Conservation (phyloP, 2,797 vertebrate species). For the Scarus forsteni region DNA sequence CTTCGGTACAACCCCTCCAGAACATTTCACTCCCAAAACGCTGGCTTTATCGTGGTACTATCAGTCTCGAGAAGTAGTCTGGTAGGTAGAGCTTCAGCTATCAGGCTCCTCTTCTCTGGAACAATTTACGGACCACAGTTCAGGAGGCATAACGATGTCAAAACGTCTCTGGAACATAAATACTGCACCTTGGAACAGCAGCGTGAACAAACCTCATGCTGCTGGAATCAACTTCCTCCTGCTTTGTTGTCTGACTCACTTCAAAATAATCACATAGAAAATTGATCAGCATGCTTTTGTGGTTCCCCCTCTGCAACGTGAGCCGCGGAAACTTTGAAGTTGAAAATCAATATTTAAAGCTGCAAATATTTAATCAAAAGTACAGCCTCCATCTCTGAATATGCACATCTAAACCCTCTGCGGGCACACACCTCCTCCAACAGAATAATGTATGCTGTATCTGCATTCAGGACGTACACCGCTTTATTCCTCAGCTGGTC, state of each 20-base stretch:
- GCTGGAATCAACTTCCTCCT: background rate
- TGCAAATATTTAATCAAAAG: conserved; percentile 27
- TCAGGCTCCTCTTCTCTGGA: no score
- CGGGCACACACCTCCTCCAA: background rate
- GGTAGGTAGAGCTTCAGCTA: no score
- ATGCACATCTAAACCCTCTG: conserved; percentile 1
- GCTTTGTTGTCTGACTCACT: background rate
- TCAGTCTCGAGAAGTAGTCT: no score
- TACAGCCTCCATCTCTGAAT: conserved; percentile 12
- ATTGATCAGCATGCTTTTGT: background rate
- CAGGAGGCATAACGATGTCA: no score
- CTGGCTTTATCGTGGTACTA: no score
- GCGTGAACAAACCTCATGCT: no score
- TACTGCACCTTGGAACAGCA: no score
- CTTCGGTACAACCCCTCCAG: no score
- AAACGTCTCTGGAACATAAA: no score
- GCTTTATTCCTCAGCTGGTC: conserved; percentile 27
- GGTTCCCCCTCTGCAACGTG: background rate
- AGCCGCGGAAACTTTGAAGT: conserved; percentile 25
- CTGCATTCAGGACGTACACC: conserved; percentile 51
- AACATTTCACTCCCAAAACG: no score
- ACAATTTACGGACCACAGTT: no score
- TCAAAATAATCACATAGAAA: conserved; percentile 5
- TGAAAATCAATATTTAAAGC: conserved; percentile 34
- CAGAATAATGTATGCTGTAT: conserved; percentile 39